Evolutionary conservation across 2,888 invertebrate species (phyloP).

Genomic region (Lobophora halterata): DNA sequence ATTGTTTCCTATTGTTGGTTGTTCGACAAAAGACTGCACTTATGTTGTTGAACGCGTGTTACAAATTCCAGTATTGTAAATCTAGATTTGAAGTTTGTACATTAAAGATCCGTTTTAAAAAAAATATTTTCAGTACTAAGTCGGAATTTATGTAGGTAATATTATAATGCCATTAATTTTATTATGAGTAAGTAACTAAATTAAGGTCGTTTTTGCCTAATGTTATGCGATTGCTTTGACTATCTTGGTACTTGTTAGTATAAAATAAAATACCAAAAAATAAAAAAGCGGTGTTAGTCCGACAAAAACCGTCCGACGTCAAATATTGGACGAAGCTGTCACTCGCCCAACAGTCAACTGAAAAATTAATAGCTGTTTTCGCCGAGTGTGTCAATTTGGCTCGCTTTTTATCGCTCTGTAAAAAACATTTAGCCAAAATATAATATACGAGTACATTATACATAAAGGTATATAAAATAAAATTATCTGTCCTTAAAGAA

Average conservation of each 20-base stretch:
- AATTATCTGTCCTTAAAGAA: no score
- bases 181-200: no score
- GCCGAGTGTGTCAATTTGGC: constrained; percentile 14
- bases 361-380: constrained; percentile 11
- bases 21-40: constrained; percentile 48
- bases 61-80: neutral
- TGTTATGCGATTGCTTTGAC: no score
- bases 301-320: constrained; percentile 1
- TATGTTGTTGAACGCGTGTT: constrained; percentile 30
- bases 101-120: no score
- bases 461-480: no score
- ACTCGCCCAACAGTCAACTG: constrained; percentile 6
- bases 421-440: no score
- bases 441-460: no score
- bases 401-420: constrained; percentile 9
- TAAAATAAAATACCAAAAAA: neutral
- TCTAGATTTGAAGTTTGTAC: neutral
- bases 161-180: no score
- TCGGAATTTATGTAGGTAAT: no score
- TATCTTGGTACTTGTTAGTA: no score
- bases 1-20: constrained; percentile 49
- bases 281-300: neutral
- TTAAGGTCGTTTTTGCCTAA: no score
- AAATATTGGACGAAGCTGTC: neutral
- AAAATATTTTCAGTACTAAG: no score